Conservation (phyloP, 2,797 vertebrate genomes). For the Natrix natrix region DNA sequence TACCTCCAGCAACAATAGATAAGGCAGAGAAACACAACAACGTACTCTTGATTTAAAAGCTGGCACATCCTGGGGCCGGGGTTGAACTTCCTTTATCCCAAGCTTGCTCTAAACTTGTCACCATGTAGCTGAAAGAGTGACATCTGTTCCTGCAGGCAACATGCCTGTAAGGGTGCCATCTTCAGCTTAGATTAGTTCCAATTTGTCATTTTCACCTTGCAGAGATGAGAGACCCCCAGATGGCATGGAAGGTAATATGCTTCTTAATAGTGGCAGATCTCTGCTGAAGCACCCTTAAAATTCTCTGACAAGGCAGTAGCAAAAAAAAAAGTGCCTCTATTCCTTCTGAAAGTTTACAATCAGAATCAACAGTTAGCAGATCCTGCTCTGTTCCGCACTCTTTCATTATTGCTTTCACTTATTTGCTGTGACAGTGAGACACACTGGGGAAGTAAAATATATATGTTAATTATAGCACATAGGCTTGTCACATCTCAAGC, state of each 20-base stretch:
- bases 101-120: constrained; percentile 60
- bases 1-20: constrained; percentile 31
- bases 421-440: background rate
- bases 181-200: constrained; percentile 63
- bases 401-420: constrained; percentile 23
- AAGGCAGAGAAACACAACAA: constrained; percentile 32
- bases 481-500: background rate
- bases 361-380: constrained; percentile 3
- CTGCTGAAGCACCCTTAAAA: constrained; percentile 40
- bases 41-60: constrained; percentile 61
- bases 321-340: fast-evolving
- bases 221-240: constrained; percentile 47
- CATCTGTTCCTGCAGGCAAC: constrained; percentile 63
- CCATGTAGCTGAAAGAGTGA: constrained; percentile 59
- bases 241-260: constrained; percentile 36
- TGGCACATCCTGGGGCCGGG: constrained; percentile 58
- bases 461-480: constrained; percentile 43
- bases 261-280: constrained; percentile 44
- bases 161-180: constrained; percentile 54
- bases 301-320: constrained; percentile 32
- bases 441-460: constrained; percentile 23
- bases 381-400: fast-evolving
- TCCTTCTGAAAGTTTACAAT: constrained; percentile 15
- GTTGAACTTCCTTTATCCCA: constrained; percentile 67
- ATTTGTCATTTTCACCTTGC: constrained; percentile 65